Evolutionary conservation across 2,888 invertebrate species (phyloP), one percentile per base, ranked within the genome.

Genomic region (Rhopalosiphum nymphaeae): DNA sequence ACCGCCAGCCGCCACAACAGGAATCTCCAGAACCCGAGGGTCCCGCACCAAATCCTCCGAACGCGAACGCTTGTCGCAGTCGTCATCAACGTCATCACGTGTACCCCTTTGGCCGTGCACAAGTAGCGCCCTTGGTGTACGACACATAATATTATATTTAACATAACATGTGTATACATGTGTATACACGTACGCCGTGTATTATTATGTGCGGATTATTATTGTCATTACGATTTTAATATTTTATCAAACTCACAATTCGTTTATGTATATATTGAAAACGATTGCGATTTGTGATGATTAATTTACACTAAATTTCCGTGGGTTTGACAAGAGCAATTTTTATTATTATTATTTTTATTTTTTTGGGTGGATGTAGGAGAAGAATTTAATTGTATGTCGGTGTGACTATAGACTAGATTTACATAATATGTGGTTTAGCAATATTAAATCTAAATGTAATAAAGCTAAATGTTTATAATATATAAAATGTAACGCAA

Each of bases 1-100:
- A 10, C 42, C 26, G 9, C 13, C 67, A 10, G 5, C 86, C 42
- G 29, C 36, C 42, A 3, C 87, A 29, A 78, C 89, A 56, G 53
- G 61, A 88, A 67, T 84, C 78, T 21, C 44, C 42, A 84, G 29
- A 44, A 84, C 92, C n/a, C 57, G 88, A 88, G 91, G 49, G 78
- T 78, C 49, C 49, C 91, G 78, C 49, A 78, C 91, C 46, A 90
- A 90, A 90, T 90, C 61, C 67, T 46, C 46, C 67, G 67, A 61
- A 61, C 61, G 26, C 56, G 42, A 25, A 36, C 89, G 89, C 42
- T 11, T 89, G 42, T 57, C 42, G 26, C 29, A 36, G 36, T 89
- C 89, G 56, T 89, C 53, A 53, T 56, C 36, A 36, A 36, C 78
- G 36, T 36, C n/a, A n/a, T 67, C n/a, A n/a, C 67, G 13, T 67